These are phyloP conservation scores for Cyprichromis sp. DNA, from an alignment of 2,113 vertebrate species.

Conservation along the genomic window DNA sequence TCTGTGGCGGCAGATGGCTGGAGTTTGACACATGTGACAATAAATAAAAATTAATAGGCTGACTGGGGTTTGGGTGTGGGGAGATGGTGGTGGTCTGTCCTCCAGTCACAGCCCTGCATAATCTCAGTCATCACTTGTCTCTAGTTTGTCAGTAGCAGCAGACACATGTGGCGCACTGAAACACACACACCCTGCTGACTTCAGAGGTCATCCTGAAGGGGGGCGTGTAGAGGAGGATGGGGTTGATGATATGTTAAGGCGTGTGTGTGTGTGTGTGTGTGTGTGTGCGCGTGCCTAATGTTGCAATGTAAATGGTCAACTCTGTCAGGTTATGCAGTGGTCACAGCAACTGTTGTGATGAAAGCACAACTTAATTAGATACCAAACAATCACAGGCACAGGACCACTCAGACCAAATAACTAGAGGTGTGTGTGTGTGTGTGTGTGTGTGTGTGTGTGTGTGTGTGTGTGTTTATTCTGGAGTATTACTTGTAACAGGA, in stretches of 20 bases:
- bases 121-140: slow-evolving; percentile 57
- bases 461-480: neutral
- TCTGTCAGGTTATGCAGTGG: neutral
- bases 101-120: slow-evolving; percentile 51
- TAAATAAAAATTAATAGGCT: slow-evolving; percentile 38
- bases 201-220: slow-evolving; percentile 19
- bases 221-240: neutral
- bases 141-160: slow-evolving; percentile 59
- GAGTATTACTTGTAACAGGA: slow-evolving; percentile 49
- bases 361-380: slow-evolving; percentile 26
- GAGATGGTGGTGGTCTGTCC: slow-evolving; percentile 9
- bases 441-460: neutral
- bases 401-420: neutral
- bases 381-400: neutral
- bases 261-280: neutral
- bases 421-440: neutral
- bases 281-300: neutral
- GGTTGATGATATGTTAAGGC: slow-evolving; percentile 24
- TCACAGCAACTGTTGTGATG: slow-evolving; percentile 50
- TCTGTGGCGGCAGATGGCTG: slow-evolving; percentile 38
- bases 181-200: slow-evolving; percentile 6
- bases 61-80: neutral
- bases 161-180: slow-evolving; percentile 48
- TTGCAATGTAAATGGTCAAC: slow-evolving; percentile 7
- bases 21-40: slow-evolving; percentile 37